Evolutionary conservation across 2,113 vertebrate species (phyloP), one percentile per base, ranked within the genome.

Genomic region (Morone chrysops): DNA sequence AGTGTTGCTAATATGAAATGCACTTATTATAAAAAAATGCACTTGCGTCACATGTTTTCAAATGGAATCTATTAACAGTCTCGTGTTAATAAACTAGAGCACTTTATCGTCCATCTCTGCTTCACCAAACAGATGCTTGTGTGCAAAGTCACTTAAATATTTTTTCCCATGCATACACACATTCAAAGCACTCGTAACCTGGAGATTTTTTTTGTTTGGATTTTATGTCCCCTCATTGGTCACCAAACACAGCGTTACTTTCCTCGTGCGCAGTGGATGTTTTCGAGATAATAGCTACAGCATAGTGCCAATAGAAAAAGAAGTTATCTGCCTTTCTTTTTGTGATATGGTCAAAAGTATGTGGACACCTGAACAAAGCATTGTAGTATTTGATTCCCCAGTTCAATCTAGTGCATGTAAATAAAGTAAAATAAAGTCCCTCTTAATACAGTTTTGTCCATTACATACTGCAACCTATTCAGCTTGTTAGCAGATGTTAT

Each of bases 21-120:
- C 43, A 72, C 59, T 81, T 57, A 14, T 65, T 70, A 14, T 45
- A 20, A 76, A 20, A 76, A 31, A 73, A 72, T 54, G 20, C 16
- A 31, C 36, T 51, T 41, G 0, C 1, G 16, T 78, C 67, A 67
- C 17, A 8, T 43, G 4, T 68, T 83, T 59, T 22, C 4, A 56
- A 62, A 63, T 51, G 18, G 71, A 75, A 53, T 53, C n/a, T 68
- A 36, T 41, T 22, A 38, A 66, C 20, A 18, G 47, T 8, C 17
- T 77, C 13, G 11, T 59, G 62, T 70, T 48, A 53, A 74, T 36
- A 53, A 79, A 78, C 60, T 41, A 20, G 45, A 63, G 31, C 7
- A 62, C 31, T 80, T 63, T 11, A 5, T 47, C 56, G 11, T 70
- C 17, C 14, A 25, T 4, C 16, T 0, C 56, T 31, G 17, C 38